Evolutionary conservation across 1,140 invertebrate genomes (phyloP).

Genomic region (Tetraneura akinire): DNA sequence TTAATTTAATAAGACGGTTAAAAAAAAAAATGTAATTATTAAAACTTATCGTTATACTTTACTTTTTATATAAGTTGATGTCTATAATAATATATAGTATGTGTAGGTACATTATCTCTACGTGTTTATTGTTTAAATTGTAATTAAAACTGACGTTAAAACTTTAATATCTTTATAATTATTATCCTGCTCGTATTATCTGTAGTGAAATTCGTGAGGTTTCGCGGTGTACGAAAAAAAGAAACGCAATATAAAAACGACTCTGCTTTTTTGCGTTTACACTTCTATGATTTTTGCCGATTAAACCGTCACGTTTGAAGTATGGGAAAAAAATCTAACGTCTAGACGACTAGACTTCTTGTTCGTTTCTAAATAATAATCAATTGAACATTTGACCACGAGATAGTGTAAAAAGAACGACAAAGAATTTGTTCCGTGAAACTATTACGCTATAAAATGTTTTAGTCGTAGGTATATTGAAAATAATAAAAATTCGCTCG

Average conservation of each 20-base stretch:
- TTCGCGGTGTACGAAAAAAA: constrained; percentile 14
- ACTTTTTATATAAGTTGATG: background rate
- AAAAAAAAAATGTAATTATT: too few species aligned
- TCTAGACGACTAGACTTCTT: too few species aligned
- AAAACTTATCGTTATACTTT: too few species aligned
- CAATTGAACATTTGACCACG: too few species aligned
- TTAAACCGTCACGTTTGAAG: background rate
- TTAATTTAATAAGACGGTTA: too few species aligned
- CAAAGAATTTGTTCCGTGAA: too few species aligned
- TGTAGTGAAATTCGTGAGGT: constrained; percentile 9
- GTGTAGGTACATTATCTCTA: too few species aligned
- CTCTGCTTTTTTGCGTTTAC: background rate
- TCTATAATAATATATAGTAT: background rate
- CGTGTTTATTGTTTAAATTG: background rate
- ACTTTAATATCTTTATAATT: background rate
- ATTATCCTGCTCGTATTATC: background rate
- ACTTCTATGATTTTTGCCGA: constrained; percentile 19
- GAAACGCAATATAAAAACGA: background rate
- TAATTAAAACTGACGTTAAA: constrained; percentile 25
- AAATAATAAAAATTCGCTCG: too few species aligned
- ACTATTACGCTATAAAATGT: too few species aligned
- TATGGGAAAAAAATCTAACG: background rate
- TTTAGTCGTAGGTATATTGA: too few species aligned
- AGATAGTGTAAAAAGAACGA: too few species aligned
- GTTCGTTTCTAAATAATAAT: too few species aligned